Evolutionary conservation across 2,888 invertebrate genomes (phyloP), one percentile per base, ranked within the genome.

Genomic region (Tupiocoris notatus): DNA sequence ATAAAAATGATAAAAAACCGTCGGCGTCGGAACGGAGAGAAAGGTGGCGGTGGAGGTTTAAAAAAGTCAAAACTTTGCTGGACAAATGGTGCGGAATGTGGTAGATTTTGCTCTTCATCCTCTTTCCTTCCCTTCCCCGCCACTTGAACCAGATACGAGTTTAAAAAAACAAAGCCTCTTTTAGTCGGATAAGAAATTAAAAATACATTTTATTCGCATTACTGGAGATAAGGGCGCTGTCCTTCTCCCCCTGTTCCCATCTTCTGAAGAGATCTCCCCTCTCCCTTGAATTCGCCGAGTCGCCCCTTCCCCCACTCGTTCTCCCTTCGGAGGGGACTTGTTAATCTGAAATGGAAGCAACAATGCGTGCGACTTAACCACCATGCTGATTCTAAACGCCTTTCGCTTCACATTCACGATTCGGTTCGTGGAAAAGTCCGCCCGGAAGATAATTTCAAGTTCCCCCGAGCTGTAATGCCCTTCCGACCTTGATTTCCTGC

Each of bases 21-120:
- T 12, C n/a, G n/a, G 2, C 9, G 24, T 3, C 23, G 1, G 70
- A 20, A 70, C 6, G 59, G 70, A 24, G 25, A 22, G 16, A 58
- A 23, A 22, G 68, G 23, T 56, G 21, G 16, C 59, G 61, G 58
- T 25, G 75, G 22, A 71, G 64, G 67, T 39, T 23, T 24, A 66
- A 73, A 76, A 79, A 77, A 67, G 75, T 67, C 71, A 76, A 79
- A 79, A 79, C 79, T 79, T 79, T 77, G 79, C 79, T 79, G 79
- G 79, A 79, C 79, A 79, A 79, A 79, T 79, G 79, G 79, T 61
- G 79, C 73, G 79, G 79, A 79, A 79, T 78, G 79, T 75, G 76
- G 77, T 77, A 78, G 79, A 78, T 78, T 77, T 67, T 54, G 58
- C 20, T 21, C 20, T 17, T 39, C 39, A 39, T 12, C 39, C 39